Conservation (phyloP, 2,797 vertebrate species). For the Adrianichthys oophorus region DNA sequence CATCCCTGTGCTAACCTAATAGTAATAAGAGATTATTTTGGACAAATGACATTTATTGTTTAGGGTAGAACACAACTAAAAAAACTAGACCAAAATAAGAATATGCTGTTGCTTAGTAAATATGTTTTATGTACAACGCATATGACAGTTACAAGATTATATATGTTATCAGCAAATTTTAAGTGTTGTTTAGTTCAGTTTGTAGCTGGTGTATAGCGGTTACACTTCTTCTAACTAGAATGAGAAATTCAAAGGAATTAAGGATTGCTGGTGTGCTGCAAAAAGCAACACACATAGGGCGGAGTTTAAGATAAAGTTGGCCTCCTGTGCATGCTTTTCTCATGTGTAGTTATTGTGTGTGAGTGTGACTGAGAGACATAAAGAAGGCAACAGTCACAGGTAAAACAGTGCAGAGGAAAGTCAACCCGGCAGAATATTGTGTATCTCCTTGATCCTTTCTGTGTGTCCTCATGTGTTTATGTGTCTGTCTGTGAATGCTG, state of each 20-base stretch:
- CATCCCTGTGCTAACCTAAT: too few relatives aligned
- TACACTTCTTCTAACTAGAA: constrained; percentile 23
- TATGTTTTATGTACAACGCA: too few relatives aligned
- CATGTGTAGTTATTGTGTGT: constrained; percentile 15
- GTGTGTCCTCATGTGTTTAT: constrained; percentile 5
- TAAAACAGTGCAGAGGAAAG: constrained; percentile 52
- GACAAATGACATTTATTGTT: too few relatives aligned
- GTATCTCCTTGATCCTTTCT: constrained; percentile 29
- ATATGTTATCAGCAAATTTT: too few relatives aligned
- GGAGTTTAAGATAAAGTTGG: constrained; percentile 75
- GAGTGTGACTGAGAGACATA: constrained; percentile 2
- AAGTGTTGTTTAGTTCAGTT: too few relatives aligned
- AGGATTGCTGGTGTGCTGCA: constrained; percentile 38
- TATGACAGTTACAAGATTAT: too few relatives aligned
- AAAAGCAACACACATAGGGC: constrained; percentile 39
- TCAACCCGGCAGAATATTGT: constrained; percentile 46
- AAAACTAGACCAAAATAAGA: too few relatives aligned
- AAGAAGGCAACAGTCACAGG: constrained; percentile 34
- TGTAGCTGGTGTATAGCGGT: too few relatives aligned
- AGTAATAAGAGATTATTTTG: too few relatives aligned
- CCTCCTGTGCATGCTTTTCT: constrained; percentile 76
- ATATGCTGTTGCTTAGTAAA: too few relatives aligned
- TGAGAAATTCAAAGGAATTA: constrained; percentile 14
- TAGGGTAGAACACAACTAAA: too few relatives aligned
- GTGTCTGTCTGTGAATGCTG: constrained; percentile 18